phyloP scores from a whole-genome alignment of 30 jellyfish, hydroid and myxozoan species.

The Aurelia sp. region DNA sequence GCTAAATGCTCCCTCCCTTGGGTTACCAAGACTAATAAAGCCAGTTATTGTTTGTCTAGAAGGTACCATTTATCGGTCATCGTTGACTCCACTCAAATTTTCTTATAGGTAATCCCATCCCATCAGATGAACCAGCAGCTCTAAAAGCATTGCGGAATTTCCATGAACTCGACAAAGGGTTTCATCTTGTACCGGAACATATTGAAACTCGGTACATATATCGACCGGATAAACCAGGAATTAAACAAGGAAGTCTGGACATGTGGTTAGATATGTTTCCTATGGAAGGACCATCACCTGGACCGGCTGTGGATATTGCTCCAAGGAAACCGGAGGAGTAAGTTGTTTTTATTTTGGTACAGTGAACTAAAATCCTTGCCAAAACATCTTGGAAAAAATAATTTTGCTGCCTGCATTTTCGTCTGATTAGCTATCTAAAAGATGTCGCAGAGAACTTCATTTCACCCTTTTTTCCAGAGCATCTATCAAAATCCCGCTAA shows the following conservation, averaged over 20 bases:
- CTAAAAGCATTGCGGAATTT: slow-evolving; percentile 55
- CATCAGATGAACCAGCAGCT: slow-evolving; percentile 82
- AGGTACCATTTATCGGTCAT: too few relatives aligned
- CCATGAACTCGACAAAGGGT: slow-evolving; percentile 63
- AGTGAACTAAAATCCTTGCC: too few relatives aligned
- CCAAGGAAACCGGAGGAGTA: slow-evolving; percentile 88
- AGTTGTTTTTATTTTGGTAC: slow-evolving; percentile 3
- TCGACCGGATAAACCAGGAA: slow-evolving; percentile 74
- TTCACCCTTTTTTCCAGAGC: too few relatives aligned
- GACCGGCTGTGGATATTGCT: slow-evolving; percentile 87
- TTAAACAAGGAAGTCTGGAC: slow-evolving; percentile 86
- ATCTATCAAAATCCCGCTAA: too few relatives aligned
- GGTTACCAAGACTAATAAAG: too few relatives aligned
- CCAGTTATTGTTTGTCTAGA: too few relatives aligned
- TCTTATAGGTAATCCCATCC: slow-evolving; percentile 24
- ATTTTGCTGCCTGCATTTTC: too few relatives aligned
- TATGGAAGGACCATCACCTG: slow-evolving; percentile 61
- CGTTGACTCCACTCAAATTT: background rate
- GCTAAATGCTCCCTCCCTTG: too few relatives aligned
- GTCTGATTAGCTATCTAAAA: too few relatives aligned
- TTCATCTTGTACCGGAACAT: slow-evolving; percentile 94
- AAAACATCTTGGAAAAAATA: too few relatives aligned
- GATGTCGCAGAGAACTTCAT: too few relatives aligned
- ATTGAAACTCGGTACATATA: slow-evolving; percentile 80
- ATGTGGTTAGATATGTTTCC: slow-evolving; percentile 96